A percentile compares a stretch with the other conserved stretches of the same genome.
Conservation (phyloP, 1,140 invertebrate species). For the Drosophila simulans region DNA sequence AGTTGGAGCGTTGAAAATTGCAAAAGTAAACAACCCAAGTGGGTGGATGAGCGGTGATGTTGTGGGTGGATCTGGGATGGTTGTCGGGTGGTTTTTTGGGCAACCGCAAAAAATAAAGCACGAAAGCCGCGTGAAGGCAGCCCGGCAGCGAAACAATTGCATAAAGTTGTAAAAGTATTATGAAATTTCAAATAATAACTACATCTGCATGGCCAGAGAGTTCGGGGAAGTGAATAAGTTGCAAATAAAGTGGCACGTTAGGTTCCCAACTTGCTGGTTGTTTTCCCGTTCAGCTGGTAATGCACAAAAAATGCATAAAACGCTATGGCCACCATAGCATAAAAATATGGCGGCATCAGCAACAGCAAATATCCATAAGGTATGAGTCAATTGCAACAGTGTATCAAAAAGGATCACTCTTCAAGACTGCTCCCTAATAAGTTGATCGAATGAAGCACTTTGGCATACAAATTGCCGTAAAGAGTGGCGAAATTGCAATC, state of each 20-base stretch:
- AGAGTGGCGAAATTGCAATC: constrained; percentile 53
- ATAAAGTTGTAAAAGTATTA: constrained; percentile 83
- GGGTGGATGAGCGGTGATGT: constrained; percentile 15
- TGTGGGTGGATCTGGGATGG: not conserved
- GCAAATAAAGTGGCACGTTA: constrained; percentile 66
- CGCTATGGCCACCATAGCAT: constrained; percentile 67
- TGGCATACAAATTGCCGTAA: constrained; percentile 53
- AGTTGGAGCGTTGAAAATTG: constrained; percentile 80
- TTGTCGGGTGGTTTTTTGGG: constrained; percentile 4
- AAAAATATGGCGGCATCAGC: constrained; percentile 61
- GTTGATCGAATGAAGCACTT: constrained; percentile 33
- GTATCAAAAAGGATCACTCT: constrained; percentile 6
- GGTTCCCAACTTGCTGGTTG: constrained; percentile 43
- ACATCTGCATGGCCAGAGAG: constrained; percentile 54
- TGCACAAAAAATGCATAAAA: constrained; percentile 67
- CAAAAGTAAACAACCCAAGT: constrained; percentile 74
- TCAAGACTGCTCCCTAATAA: constrained; percentile 18
- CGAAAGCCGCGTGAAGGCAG: constrained; percentile 75
- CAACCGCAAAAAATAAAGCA: constrained; percentile 59
- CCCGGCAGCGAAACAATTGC: constrained; percentile 67
- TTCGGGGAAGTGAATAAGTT: constrained; percentile 66
- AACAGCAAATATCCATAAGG: constrained; percentile 44
- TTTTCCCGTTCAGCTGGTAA: constrained; percentile 43
- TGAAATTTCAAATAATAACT: constrained; percentile 82
- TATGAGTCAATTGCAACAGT: constrained; percentile 17